A percentile compares a stretch with the other conserved stretches of the same genome.
Evolutionary conservation across 1,140 invertebrate genomes (phyloP).

Genomic region (Heliconius hermathena): DNA sequence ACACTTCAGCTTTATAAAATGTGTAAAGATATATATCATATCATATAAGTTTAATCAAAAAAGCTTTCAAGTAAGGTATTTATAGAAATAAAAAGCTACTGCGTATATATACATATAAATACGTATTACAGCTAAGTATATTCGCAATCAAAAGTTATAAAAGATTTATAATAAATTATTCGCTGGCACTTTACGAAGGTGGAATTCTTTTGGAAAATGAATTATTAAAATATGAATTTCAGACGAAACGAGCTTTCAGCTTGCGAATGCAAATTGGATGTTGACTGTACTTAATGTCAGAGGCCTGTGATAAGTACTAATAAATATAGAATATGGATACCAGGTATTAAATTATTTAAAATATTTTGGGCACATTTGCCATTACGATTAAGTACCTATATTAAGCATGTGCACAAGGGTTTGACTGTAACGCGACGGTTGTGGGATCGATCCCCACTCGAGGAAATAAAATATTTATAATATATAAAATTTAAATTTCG

Average conservation of each 20-base stretch:
- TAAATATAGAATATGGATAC: conserved; percentile 6
- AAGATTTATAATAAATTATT: conserved; percentile 22
- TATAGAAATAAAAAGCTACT: neutral
- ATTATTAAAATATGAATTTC: conserved; percentile 17
- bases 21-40: too few species aligned
- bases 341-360: neutral
- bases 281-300: conserved; percentile 14
- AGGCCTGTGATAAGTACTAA: conserved; percentile 10
- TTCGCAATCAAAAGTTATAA: conserved; percentile 19
- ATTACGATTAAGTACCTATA: too few species aligned
- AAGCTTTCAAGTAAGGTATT: neutral
- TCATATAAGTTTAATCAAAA: neutral
- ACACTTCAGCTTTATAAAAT: too few species aligned
- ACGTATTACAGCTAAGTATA: neutral
- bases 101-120: neutral
- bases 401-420: too few species aligned
- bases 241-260: conserved; percentile 13
- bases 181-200: conserved; percentile 19
- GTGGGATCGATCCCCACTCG: neutral
- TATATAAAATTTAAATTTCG: too few species aligned
- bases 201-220: conserved; percentile 20
- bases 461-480: too few species aligned
- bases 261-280: conserved; percentile 14
- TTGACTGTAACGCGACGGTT: too few species aligned
- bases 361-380: too few species aligned